Evolutionary conservation across 2,888 invertebrate species (phyloP).

Genomic region (Epistrophe grossulariae): DNA sequence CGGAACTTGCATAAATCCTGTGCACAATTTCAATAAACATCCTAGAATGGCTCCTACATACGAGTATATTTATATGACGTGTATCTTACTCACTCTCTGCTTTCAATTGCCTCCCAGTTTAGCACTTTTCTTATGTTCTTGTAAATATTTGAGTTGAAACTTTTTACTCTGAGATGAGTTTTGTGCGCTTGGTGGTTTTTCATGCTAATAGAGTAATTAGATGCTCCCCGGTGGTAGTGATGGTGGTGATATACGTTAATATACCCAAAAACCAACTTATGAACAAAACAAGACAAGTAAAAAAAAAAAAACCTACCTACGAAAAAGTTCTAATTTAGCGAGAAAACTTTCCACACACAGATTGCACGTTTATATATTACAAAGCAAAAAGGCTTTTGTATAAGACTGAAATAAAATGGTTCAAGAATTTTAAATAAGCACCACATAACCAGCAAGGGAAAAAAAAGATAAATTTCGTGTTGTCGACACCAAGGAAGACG

Average conservation of each 20-base stretch:
- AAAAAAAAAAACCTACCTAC: neutral
- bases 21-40: slow-evolving; percentile 66
- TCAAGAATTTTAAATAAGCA: slow-evolving; percentile 41
- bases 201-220: slow-evolving; percentile 64
- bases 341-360: slow-evolving; percentile 26
- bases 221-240: slow-evolving; percentile 29
- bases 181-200: slow-evolving; percentile 15
- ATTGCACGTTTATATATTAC: neutral
- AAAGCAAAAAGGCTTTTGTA: neutral
- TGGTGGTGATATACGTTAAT: slow-evolving; percentile 18
- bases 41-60: neutral
- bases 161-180: slow-evolving; percentile 7
- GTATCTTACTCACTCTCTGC: neutral
- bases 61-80: neutral
- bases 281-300: slow-evolving; percentile 16
- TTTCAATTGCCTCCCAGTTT: neutral
- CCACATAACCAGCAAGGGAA: slow-evolving; percentile 8
- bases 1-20: slow-evolving; percentile 62
- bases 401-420: neutral
- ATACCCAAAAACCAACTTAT: slow-evolving; percentile 13
- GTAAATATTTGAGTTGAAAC: slow-evolving; percentile 59
- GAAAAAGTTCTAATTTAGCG: slow-evolving; percentile 38
- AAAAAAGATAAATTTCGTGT: slow-evolving; percentile 10
- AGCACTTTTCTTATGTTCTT: slow-evolving; percentile 23
- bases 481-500: slow-evolving; percentile 7